Evolutionary conservation across 2,888 invertebrate species (phyloP).

Genomic region (Bombylius discolor): DNA sequence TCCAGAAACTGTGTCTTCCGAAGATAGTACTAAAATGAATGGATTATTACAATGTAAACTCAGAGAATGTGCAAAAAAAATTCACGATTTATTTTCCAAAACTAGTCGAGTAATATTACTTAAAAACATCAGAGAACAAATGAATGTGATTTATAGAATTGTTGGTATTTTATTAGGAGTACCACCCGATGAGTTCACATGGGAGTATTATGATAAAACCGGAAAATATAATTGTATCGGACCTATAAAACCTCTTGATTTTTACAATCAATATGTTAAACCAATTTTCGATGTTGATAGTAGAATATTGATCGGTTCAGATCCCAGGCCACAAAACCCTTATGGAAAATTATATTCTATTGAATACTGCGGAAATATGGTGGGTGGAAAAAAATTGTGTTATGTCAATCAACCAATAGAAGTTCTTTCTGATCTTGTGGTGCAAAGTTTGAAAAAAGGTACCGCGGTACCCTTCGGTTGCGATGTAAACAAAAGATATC

Average conservation of each 20-base stretch:
- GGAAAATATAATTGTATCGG: slow-evolving; percentile 64
- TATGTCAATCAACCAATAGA: no score
- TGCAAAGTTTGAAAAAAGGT: no score
- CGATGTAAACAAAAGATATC: no score
- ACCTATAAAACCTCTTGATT: slow-evolving; percentile 61
- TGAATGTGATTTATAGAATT: slow-evolving; percentile 63
- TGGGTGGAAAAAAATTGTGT: slow-evolving; percentile 56
- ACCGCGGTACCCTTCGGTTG: no score
- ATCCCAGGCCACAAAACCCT: no score
- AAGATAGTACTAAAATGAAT: no score
- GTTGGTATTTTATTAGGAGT: slow-evolving; percentile 72
- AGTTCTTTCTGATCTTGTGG: no score
- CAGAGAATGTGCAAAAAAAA: slow-evolving; percentile 59
- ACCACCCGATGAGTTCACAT: slow-evolving; percentile 65
- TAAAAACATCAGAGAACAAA: slow-evolving; percentile 51
- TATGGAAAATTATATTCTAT: slow-evolving; percentile 49
- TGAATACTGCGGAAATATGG: slow-evolving; percentile 77
- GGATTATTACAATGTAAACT: slow-evolving; percentile 26
- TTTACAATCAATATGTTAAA: slow-evolving; percentile 66
- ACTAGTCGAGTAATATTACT: slow-evolving; percentile 50
- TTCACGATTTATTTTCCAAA: slow-evolving; percentile 45
- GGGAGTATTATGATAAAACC: slow-evolving; percentile 74
- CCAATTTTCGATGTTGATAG: slow-evolving; percentile 68
- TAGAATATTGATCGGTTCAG: slow-evolving; percentile 42
- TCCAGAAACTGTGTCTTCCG: no score